Percentiles rank a stretch among this genome's conserved stretches.
Evolutionary conservation across 2,113 vertebrate genomes (phyloP).

Genomic region (Microcebus tavaratra): DNA sequence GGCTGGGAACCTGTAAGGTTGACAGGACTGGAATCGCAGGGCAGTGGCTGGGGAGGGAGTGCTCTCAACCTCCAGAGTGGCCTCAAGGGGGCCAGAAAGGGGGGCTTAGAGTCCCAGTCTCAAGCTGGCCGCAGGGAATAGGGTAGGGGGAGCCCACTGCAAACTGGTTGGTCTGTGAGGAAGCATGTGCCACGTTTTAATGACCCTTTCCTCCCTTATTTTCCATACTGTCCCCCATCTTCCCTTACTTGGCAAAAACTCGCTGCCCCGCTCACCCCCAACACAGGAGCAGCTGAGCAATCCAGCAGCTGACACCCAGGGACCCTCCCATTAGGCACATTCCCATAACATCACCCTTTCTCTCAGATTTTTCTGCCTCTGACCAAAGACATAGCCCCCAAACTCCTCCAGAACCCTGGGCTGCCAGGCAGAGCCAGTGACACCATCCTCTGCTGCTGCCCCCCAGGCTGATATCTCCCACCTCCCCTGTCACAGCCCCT

Average conservation of each 20-base stretch:
- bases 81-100: slow-evolving; percentile 25
- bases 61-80: background rate
- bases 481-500: slow-evolving; percentile 10
- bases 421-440: background rate
- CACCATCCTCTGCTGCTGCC: slow-evolving; percentile 26
- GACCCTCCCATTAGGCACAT: slow-evolving; percentile 18
- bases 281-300: slow-evolving; percentile 39
- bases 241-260: slow-evolving; percentile 76
- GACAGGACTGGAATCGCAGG: slow-evolving; percentile 50
- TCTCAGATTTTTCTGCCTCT: background rate
- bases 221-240: slow-evolving; percentile 31
- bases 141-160: background rate
- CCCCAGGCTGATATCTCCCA: background rate
- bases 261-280: slow-evolving; percentile 17
- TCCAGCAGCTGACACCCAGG: slow-evolving; percentile 49
- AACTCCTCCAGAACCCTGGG: background rate
- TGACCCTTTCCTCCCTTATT: slow-evolving; percentile 40
- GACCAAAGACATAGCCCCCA: slow-evolving; percentile 28
- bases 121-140: background rate
- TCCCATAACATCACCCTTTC: background rate
- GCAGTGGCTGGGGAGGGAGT: slow-evolving; percentile 51
- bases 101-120: slow-evolving; percentile 3
- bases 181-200: slow-evolving; percentile 19
- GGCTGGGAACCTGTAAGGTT: slow-evolving; percentile 24
- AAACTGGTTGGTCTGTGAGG: background rate